Base-by-base conservation (phyloP, 2,113 vertebrate species). In the Cichladusa arquata region DNA sequence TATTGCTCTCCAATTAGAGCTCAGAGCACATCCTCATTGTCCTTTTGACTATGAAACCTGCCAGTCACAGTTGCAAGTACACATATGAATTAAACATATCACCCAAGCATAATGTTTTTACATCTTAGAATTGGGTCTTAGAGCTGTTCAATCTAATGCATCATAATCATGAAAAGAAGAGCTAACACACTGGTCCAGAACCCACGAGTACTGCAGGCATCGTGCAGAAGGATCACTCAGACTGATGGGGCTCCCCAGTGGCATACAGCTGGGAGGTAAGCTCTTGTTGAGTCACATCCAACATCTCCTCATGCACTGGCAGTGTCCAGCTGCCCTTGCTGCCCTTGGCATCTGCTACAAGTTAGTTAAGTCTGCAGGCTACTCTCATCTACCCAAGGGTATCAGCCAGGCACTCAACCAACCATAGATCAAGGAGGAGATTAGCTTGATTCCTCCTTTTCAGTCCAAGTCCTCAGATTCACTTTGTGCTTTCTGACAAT, bases 1-100 rank as follows among this genome's bases (percentile, higher is more conserved):
- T 91, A 51, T 33, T 61, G 57, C 65, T 79, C 28, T 71, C 65
- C 38, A 89, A 45, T 92, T 87, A 88, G 64, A 86, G 76, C 69
- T 73, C 44, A 5, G 51, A 91, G 57, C 64, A 69, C 69, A 91
- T 28, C 1, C 0, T 42, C 67, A 74, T 84, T 88, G 88, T 89
- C 92, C 91, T 92, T 95, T 93, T 79, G 57, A 87, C 69, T 47
- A 61, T 84, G 94, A 95, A 96, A 94, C 61, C 86, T 94, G 60
- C 77, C 73, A 71, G 48, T 88, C 93, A 73, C 36, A 45, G 81
- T 70, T 86, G 20, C 62, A 66, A 88, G 74, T 29, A 56, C 16
- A 69, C 54, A 47, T 38, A 93, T 95, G 87, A 93, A 94, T 95
- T 90, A 95, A 93, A 95, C 85, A 88, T 95, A 88, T 5, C 73